Conservation (phyloP, 2,888 invertebrate genomes). For the Adelognathus sp. region DNA sequence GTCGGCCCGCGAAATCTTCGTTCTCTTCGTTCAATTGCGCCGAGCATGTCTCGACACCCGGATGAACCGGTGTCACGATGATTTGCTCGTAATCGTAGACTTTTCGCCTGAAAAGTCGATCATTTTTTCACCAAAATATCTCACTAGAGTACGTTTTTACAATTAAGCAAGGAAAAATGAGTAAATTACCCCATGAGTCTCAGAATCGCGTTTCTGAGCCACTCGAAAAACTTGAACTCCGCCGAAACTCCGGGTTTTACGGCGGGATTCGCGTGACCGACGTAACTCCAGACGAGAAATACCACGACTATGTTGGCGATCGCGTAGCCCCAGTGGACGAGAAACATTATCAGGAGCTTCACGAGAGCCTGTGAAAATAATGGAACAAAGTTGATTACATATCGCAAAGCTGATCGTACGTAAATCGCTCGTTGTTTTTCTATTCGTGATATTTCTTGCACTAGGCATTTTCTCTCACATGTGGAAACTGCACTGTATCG, state of each 20-base stretch:
- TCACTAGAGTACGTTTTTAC: neutral
- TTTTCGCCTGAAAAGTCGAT: conserved; percentile 84
- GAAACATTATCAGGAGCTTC: conserved; percentile 94
- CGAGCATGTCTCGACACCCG: conserved; percentile 90
- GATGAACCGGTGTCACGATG: conserved; percentile 91
- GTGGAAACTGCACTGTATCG: too few relatives aligned
- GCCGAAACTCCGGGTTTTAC: conserved; percentile 95
- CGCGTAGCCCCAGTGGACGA: conserved; percentile 97
- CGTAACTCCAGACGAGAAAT: conserved; percentile 95
- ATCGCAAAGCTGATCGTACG: too few relatives aligned
- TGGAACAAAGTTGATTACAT: too few relatives aligned
- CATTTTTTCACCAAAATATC: neutral
- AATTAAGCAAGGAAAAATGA: neutral
- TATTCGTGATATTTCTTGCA: too few relatives aligned
- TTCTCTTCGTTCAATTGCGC: conserved; percentile 97
- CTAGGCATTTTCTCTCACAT: too few relatives aligned
- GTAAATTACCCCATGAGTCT: conserved; percentile 88
- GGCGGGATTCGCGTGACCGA: conserved; percentile 97
- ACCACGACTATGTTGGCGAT: conserved; percentile 91
- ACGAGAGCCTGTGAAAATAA: conserved; percentile 90
- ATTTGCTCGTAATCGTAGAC: conserved; percentile 93
- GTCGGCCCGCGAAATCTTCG: conserved; percentile 95
- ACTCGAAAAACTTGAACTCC: conserved; percentile 91
- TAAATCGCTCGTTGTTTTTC: neutral
- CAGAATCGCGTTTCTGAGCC: conserved; percentile 88